Conservation (phyloP, 1,140 invertebrate genomes). For the Wasmannia auropunctata region DNA sequence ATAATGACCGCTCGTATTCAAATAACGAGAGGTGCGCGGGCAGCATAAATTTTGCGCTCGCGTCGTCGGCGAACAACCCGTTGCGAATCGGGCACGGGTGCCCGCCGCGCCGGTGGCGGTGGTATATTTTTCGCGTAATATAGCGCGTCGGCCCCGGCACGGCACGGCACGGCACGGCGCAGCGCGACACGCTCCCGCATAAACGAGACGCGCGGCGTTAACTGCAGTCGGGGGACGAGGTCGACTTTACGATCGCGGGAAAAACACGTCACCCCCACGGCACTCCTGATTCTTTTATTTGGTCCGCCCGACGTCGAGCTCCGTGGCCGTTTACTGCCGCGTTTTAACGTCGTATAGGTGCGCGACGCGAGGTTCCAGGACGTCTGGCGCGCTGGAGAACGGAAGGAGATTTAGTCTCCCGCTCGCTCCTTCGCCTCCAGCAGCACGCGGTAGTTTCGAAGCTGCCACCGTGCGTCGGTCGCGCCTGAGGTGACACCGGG, state of each 20-base stretch:
- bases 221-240: background rate
- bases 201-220: conserved; percentile 11
- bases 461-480: background rate
- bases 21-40: background rate
- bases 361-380: conserved; percentile 6
- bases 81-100: conserved; percentile 10
- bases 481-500: background rate
- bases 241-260: conserved; percentile 18
- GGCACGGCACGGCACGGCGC: no score
- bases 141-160: no score
- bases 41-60: conserved; percentile 42
- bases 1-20: conserved; percentile 23
- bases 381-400: conserved; percentile 12
- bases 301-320: background rate
- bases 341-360: conserved; percentile 41
- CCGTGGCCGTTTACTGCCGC: conserved; percentile 16
- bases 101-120: no score
- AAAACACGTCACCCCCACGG: background rate
- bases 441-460: conserved; percentile 8
- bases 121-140: conserved; percentile 12
- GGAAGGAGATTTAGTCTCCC: background rate
- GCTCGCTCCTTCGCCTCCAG: background rate
- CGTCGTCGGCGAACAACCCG: conserved; percentile 12
- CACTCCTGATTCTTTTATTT: conserved; percentile 52
- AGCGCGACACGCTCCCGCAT: background rate